Evolutionary conservation across 2,888 invertebrate genomes (phyloP).

Genomic region (Andrena chrysosceles): DNA sequence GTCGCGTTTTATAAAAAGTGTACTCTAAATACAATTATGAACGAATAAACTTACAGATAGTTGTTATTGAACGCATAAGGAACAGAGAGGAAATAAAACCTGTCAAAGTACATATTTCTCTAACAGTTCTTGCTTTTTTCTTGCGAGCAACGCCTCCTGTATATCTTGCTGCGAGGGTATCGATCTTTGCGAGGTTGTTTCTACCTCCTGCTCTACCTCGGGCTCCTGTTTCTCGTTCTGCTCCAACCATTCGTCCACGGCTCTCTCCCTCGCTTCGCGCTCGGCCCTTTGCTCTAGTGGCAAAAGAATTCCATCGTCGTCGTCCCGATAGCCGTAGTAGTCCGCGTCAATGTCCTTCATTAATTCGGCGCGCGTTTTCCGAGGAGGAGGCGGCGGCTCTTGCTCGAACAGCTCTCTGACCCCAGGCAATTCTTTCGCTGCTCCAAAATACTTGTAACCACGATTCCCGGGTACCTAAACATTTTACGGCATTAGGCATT

Average conservation of each 20-base stretch:
- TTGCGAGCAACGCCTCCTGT: conserved; percentile 94
- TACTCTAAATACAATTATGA: conserved; percentile 80
- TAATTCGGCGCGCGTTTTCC: conserved; percentile 97
- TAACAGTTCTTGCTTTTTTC: conserved; percentile 96
- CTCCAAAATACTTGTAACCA: conserved; percentile 99
- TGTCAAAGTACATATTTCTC: conserved; percentile 89
- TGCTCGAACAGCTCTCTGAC: conserved; percentile 99
- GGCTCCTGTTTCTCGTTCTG: conserved; percentile 86
- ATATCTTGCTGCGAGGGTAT: conserved; percentile 98
- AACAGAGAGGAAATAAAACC: conserved; percentile 47
- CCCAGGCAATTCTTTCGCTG: conserved; percentile 98
- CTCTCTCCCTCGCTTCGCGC: conserved; percentile 87
- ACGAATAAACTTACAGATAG: conserved; percentile 80
- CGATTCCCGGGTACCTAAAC: conserved; percentile 95
- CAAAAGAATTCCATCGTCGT: conserved; percentile 97
- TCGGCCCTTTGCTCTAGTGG: conserved; percentile 95
- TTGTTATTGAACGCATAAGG: conserved; percentile 71
- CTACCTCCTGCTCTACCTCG: conserved; percentile 88
- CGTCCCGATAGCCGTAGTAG: conserved; percentile 99
- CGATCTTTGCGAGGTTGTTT: conserved; percentile 92
- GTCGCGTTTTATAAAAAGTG: conserved; percentile 84
- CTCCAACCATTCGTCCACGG: conserved; percentile 91
- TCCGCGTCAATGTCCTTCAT: conserved; percentile 99
- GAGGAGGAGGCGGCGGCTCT: conserved; percentile 95
- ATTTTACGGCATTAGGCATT: conserved; percentile 3